A percentile compares a stretch with the other conserved stretches of the same genome.
Evolutionary conservation across 2,113 vertebrate genomes (phyloP).

Genomic region (Eurypyga helias): DNA sequence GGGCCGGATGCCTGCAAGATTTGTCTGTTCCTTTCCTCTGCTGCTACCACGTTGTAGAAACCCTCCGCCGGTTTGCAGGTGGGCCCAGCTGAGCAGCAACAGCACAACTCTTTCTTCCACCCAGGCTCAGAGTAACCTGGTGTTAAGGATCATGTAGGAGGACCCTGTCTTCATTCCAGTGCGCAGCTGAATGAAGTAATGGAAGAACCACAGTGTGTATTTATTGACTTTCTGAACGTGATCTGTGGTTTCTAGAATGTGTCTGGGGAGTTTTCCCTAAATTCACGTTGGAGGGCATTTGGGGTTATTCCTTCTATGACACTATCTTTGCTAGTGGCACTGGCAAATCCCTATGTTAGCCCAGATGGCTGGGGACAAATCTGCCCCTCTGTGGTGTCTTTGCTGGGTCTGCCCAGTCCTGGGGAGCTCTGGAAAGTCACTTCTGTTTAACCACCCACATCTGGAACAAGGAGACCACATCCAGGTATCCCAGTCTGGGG

Average conservation of each 20-base stretch:
- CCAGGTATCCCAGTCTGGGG: not conserved
- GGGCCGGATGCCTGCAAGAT: not conserved
- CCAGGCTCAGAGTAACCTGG: not conserved
- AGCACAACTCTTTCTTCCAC: not conserved
- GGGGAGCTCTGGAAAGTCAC: not conserved
- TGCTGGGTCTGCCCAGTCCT: not conserved
- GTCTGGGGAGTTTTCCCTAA: not conserved
- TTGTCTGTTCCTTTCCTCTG: not conserved
- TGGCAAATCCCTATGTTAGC: not conserved
- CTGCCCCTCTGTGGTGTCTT: not conserved
- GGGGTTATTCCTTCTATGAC: not conserved
- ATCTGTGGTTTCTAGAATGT: not conserved
- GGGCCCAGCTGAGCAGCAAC: not conserved
- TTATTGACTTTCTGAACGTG: not conserved
- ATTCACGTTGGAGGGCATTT: not conserved
- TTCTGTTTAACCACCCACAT: not conserved
- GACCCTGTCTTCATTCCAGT: not conserved
- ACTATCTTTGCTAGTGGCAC: not conserved
- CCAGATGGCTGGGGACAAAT: not conserved
- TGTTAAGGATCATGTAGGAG: not conserved
- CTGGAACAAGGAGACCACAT: not conserved
- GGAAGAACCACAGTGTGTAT: not conserved
- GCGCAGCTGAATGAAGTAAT: not conserved
- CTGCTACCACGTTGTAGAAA: not conserved
- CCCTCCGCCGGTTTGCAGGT: not conserved